Percentiles rank a stretch among this genome's conserved stretches.
Conservation (phyloP, 2,797 vertebrate species). For the Galaxias olidus region DNA sequence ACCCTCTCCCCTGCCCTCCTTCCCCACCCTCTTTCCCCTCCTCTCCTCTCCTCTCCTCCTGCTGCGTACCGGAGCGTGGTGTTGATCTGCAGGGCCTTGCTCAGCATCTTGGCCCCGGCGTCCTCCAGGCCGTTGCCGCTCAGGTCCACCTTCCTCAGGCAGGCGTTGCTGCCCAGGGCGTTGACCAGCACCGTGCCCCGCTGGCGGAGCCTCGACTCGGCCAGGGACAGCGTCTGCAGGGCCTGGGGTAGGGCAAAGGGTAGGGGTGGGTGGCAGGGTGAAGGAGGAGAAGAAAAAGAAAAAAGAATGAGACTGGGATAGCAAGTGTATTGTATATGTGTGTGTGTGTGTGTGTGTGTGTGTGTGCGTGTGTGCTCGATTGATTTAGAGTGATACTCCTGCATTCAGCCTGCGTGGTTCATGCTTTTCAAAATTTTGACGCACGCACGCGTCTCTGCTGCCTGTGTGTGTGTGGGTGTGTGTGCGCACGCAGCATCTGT, state of each 20-base stretch:
- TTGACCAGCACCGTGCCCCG: constrained; percentile 88
- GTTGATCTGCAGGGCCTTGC: constrained; percentile 88
- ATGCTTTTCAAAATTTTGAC: too few species aligned
- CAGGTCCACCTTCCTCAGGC: constrained; percentile 86
- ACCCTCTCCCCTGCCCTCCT: neutral
- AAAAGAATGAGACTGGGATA: neutral
- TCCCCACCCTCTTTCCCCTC: neutral
- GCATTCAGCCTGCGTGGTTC: too few species aligned
- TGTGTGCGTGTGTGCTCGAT: neutral
- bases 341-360: constrained; percentile 1
- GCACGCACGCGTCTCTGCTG: neutral
- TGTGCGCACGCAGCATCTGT: constrained; percentile 28
- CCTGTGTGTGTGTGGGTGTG: constrained; percentile 2
- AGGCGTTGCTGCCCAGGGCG: constrained; percentile 87
- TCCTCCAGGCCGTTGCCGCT: constrained; percentile 90
- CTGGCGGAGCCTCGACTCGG: constrained; percentile 86
- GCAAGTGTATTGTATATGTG: neutral
- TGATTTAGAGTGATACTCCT: too few species aligned
- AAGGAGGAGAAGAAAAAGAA: neutral
- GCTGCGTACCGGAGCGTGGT: constrained; percentile 71
- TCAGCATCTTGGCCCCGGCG: constrained; percentile 90
- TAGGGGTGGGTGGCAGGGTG: neutral
- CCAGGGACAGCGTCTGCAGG: constrained; percentile 86
- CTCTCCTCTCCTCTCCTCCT: neutral
- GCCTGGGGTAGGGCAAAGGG: constrained; percentile 60